Percentiles rank a stretch among this genome's conserved stretches.
Evolutionary conservation across 92 coral and sea anemone species (phyloP).

Genomic region (Phymanthus crucifer): DNA sequence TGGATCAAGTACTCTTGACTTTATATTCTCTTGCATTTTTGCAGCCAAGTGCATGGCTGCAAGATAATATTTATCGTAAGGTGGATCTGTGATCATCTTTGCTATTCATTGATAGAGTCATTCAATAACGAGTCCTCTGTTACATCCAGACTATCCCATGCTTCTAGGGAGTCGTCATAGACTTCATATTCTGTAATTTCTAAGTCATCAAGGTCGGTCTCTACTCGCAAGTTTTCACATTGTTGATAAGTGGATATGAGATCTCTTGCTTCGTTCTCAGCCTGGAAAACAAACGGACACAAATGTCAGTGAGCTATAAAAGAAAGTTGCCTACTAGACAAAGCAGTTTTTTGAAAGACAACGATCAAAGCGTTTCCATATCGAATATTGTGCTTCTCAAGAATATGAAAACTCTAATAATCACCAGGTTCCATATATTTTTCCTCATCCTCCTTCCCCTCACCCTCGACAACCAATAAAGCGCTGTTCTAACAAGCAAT

Average conservation of each 20-base stretch:
- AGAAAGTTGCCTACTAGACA: background rate
- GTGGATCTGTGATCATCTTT: background rate
- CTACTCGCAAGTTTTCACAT: slow-evolving; percentile 74
- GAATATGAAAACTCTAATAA: too few relatives aligned
- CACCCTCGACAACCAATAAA: too few relatives aligned
- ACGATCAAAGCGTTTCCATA: too few relatives aligned
- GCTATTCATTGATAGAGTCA: slow-evolving; percentile 17
- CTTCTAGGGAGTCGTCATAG: slow-evolving; percentile 74
- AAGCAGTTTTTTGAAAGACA: background rate
- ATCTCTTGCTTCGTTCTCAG: slow-evolving; percentile 75
- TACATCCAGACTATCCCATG: slow-evolving; percentile 82
- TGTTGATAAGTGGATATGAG: slow-evolving; percentile 90
- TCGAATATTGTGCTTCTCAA: too few relatives aligned
- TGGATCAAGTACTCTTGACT: background rate
- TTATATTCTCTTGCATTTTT: background rate
- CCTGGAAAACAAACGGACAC: slow-evolving; percentile 49
- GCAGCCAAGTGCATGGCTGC: background rate
- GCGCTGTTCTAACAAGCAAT: too few relatives aligned
- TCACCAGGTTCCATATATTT: too few relatives aligned
- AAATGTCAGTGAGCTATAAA: too few relatives aligned
- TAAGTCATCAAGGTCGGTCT: slow-evolving; percentile 56
- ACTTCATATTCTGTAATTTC: slow-evolving; percentile 81
- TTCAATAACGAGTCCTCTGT: slow-evolving; percentile 35
- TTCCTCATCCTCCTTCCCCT: too few relatives aligned
- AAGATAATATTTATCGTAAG: background rate